Base-by-base conservation (phyloP, 2,113 vertebrate genomes). In the Mandrillus leucophaeus region DNA sequence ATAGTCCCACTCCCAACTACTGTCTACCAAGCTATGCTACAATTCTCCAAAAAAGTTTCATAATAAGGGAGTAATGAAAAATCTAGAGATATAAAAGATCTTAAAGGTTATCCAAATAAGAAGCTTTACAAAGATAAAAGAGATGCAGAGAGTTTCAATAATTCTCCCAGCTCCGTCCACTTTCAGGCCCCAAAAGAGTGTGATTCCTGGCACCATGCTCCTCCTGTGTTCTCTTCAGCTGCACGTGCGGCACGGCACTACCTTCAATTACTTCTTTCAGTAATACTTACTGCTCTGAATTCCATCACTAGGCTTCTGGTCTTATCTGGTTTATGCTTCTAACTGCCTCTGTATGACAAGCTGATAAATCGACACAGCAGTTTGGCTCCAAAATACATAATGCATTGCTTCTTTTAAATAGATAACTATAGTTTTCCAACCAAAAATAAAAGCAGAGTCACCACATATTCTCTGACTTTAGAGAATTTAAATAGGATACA, bases 211-310 rank as follows among this genome's bases (percentile, higher is more conserved):
- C 22, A 2, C 20, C 27, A 14, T 75, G 32, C 83, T 25, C 25
- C 14, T 35, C 2, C 3, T 38, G 8, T n/a, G 40, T 38, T 66
- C 50, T 4, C 30, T 50, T 70, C 22, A 48, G 43, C 40, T 78
- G 20, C 20, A 35, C 2, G 5, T 23, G 8, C 0, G 10, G 16
- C 30, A 16, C 10, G 5, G 16, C 25, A 14, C 16, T 11, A 0
- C n/a, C 82, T 76, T 16, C 14, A 73, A 14, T 55, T 40, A 55
- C 11, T 72, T 6, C n/a, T 82, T 70, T 87, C 25, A 35, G 17
- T 86, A 57, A 43, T 66, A 59, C 14, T 5, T 5, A 43, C 30
- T 86, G 0, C 14, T 57, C 50, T 40, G 50, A 59, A 64, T 16
- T 68, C 55, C 59, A 8, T 50, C 18, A 3, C 12, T n/a, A 55